phyloP scores from a whole-genome alignment of 23 tunicate species.

The Styela clava region DNA sequence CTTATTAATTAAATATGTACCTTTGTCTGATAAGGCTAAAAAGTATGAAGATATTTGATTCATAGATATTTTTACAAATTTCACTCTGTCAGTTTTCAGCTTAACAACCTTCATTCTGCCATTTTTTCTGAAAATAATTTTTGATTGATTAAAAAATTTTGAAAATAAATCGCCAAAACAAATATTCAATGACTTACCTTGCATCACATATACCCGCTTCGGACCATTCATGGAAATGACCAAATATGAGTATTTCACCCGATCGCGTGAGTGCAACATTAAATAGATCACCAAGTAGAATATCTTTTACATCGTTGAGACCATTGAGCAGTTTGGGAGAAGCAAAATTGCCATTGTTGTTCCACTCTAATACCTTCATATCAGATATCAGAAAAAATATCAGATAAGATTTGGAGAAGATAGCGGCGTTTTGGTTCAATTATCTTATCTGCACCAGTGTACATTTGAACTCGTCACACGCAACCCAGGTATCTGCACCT shows the following conservation, averaged over 20 bases:
- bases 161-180: not conserved
- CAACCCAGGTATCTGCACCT: too few species aligned
- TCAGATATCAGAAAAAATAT: too few species aligned
- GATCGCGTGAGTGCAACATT: not conserved
- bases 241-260: not conserved
- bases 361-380: too few species aligned
- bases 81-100: not conserved
- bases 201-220: not conserved
- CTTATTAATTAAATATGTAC: too few species aligned
- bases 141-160: not conserved
- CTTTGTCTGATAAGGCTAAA: slow-evolving; percentile 54
- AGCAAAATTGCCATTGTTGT: too few species aligned
- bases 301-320: not conserved
- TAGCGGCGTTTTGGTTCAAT: too few species aligned
- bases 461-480: too few species aligned
- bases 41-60: slow-evolving; percentile 38
- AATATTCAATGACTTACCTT: not conserved
- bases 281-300: not conserved
- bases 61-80: slow-evolving; percentile 36
- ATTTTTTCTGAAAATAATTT: not conserved
- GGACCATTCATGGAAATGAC: slow-evolving; percentile 4
- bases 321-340: not conserved
- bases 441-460: too few species aligned
- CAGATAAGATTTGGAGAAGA: too few species aligned
- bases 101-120: not conserved